Base-by-base conservation (phyloP, 2,113 vertebrate species). In the Nycticorax nycticorax region DNA sequence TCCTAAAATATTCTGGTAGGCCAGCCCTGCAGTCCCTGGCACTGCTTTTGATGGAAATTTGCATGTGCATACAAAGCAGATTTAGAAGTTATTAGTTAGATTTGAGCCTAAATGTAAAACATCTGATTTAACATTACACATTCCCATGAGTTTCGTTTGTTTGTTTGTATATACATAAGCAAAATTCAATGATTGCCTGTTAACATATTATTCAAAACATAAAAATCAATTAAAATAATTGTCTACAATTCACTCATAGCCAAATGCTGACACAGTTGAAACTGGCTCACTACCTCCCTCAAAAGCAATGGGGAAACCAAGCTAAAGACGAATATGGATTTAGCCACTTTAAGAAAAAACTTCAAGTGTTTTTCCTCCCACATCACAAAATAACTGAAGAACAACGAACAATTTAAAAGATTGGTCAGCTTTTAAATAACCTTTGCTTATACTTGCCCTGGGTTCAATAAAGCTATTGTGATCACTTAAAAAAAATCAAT, bases 211-310 rank as follows among this genome's bases (percentile, higher is more conserved):
- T 85, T 79, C 69, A 78, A 87, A 96, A 95, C 57, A 93, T 48
- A 95, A 85, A 96, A 97, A 95, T 91, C 66, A 93, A 97, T 97
- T 95, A 91, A 95, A 96, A 89, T 59, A 27, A 88, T 92, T 85
- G 91, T 50, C 53, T 73, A 62, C 74, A 76, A 67, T 88, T 96
- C 86, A 79, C 32, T 91, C 57, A n/a, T 35, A 87, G 80, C 69
- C 92, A 91, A 95, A 63, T 62, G 84, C 89, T 97, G 92, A 95
- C 86, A 89, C 57, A 55, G 62, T 88, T 95, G 87, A 88, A 93
- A 92, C 28, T 39, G 47, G 18, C 28, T 88, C 21, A 0, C 52
- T 80, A 77, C 85, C 71, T 88, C 78, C 74, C 57, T 83, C 63
- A 66, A 89, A 93, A 92, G 62, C 62, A 94, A 45, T 17, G 19